Base-by-base conservation (phyloP, 64 coral and sea anemone species). In the Catalaphyllia jardinei region DNA sequence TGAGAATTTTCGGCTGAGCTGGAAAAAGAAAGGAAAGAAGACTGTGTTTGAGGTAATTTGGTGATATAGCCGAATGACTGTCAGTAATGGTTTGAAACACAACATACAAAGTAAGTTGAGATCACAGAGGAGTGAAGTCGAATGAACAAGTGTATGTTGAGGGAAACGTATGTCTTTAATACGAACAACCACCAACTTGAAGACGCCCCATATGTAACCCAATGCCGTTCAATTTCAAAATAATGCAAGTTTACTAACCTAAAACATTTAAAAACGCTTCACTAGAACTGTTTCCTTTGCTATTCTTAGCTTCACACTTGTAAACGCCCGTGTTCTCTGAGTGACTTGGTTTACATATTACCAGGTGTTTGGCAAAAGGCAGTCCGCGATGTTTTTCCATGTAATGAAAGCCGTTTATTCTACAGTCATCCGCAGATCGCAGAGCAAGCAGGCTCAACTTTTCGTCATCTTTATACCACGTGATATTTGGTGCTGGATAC, bases 401-500 rank as follows among this genome's bases (percentile, higher is more conserved):
- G 38, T 87, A 73, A 31, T 92, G 86, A 27, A 87, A 86, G 17
- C 90, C 90, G 87, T 86, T 86, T 38, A 86, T 55, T 52, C 73
- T 65, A 71, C 90, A 92, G 62, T 87, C 50, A 62, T 86, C 82
- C 42, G 38, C 60, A 62, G 90, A 76, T 5, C 90, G 83, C 15
- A 92, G 49, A 16, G 90, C 57, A 20, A 78, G 63, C 29, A 79
- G 83, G 71, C 29, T 87, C 33, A 92, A 63, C 62, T 61, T 60
- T 22, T 19, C 31, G 62, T n/a, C 90, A 25, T 87, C 80, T 79
- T 81, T 87, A 75, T 92, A 92, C 90, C 90, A 92, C 46, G 90
- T 87, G 82, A 92, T 79, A n/a, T 92, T 77, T 64, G 90, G 90
- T 29, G 69, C 29, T 13, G 90, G 90, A 60, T 92, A 87, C n/a